phyloP scores from a whole-genome alignment of 2,113 vertebrate genomes.

The Cavia aperea region DNA sequence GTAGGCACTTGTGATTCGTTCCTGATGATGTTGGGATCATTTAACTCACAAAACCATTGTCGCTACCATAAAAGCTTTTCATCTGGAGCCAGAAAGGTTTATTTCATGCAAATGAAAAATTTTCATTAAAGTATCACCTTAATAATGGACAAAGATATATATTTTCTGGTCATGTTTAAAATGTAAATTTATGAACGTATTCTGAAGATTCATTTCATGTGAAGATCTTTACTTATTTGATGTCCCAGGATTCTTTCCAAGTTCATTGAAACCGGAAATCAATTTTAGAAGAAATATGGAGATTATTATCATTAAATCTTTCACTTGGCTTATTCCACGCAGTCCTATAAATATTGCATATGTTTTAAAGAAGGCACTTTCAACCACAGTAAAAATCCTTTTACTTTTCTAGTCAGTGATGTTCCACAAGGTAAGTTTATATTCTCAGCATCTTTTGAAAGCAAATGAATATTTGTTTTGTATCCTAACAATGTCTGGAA shows the following conservation, averaged over 20 bases:
- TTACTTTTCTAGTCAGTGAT: slow-evolving; percentile 25
- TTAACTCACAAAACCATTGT: slow-evolving; percentile 70
- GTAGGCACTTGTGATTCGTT: slow-evolving; percentile 69
- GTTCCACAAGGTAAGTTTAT: slow-evolving; percentile 29
- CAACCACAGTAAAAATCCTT: slow-evolving; percentile 50
- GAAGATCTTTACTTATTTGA: slow-evolving; percentile 65
- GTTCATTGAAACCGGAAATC: slow-evolving; percentile 68
- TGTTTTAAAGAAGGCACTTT: slow-evolving; percentile 59
- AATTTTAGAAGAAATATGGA: slow-evolving; percentile 69
- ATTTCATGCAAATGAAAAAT: slow-evolving; percentile 70
- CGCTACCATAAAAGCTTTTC: slow-evolving; percentile 70
- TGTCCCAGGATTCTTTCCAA: slow-evolving; percentile 62
- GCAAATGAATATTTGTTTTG: slow-evolving; percentile 19
- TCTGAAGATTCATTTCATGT: slow-evolving; percentile 66
- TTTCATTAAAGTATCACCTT: slow-evolving; percentile 71
- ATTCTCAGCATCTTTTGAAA: slow-evolving; percentile 40
- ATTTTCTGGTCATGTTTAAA: slow-evolving; percentile 62
- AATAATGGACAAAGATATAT: slow-evolving; percentile 61
- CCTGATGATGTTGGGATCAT: slow-evolving; percentile 70
- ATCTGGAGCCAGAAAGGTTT: slow-evolving; percentile 69
- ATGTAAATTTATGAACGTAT: slow-evolving; percentile 70
- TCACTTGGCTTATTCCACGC: slow-evolving; percentile 57
- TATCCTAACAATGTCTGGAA: slow-evolving; percentile 33
- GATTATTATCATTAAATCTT: slow-evolving; percentile 70
- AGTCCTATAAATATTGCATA: slow-evolving; percentile 57